Base-by-base conservation (phyloP, 2,888 invertebrate species). In the Tinea pellionella region DNA sequence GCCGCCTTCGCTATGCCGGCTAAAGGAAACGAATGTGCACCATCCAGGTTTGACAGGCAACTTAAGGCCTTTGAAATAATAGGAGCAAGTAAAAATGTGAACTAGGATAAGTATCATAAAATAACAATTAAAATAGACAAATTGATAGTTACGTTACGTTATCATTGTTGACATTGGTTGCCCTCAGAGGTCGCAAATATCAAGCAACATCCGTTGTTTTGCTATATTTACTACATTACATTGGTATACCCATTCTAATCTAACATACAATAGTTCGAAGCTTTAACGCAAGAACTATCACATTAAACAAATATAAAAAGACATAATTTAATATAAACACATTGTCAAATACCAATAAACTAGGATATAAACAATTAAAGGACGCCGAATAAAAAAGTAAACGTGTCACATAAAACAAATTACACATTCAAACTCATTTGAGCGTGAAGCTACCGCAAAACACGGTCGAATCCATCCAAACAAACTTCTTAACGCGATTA, bases 401-500 rank as follows among this genome's bases (percentile, higher is more conserved):
- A 37, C 15, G 29, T 59, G 59, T 59, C 42, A 43, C 43, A 59
- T 43, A 43, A 59, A 59, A 47, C 51, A 37, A 55, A 59, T 55
- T 43, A 43, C 15, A 9, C 29, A 60, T 62, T 62, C 59, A 55
- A 29, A 16, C 13, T 30, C 59, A 53, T 11, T 37, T 43, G 32
- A 4, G 62, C 60, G 59, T 55, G 43, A 59, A 19, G 51, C 42
- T n/a, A 51, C 58, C 58, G 24, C 60, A 60, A 61, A 62, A 59
- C 62, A 60, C 43, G 59, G 37, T 53, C 51, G 47, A 37, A 13
- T 62, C 60, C 60, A 18, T 60, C 37, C 62, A 62, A 62, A 60
- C 62, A 62, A 62, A 60, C 62, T 59, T 16, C 47, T 61, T 61
- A 55, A 60, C 42, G 18, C 60, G 60, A 59, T 81, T 79, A 80